Percentiles rank a stretch among this genome's conserved stretches.
Evolutionary conservation across 2,797 vertebrate genomes (phyloP).

Genomic region (Sebastes iracundus): DNA sequence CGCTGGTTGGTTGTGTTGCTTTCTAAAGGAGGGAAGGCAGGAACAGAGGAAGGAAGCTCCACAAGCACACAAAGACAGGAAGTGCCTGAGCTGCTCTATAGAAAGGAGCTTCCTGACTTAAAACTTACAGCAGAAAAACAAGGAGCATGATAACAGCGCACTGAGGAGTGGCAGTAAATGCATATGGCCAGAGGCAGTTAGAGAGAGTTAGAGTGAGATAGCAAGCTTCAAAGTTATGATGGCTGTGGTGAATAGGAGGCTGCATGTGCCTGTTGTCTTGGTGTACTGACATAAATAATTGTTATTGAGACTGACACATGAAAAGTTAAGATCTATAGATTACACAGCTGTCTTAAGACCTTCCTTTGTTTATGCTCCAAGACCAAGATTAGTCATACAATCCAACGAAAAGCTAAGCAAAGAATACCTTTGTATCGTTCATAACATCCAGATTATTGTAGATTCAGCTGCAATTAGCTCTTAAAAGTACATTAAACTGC

Average conservation of each 20-base stretch:
- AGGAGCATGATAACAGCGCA: neutral
- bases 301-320: neutral
- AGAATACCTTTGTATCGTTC: neutral
- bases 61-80: conserved; percentile 73
- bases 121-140: conserved; percentile 38
- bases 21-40: conserved; percentile 17
- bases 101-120: conserved; percentile 56
- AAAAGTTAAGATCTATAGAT: neutral
- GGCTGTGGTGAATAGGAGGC: neutral
- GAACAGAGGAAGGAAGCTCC: conserved; percentile 62
- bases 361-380: neutral
- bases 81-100: conserved; percentile 44
- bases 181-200: neutral
- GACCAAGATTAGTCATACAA: neutral
- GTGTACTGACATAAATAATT: neutral
- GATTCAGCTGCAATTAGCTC: neutral
- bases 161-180: neutral
- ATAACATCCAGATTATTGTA: too few relatives aligned
- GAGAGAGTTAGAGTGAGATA: too few relatives aligned
- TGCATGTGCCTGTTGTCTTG: neutral
- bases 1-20: neutral
- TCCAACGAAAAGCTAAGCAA: neutral
- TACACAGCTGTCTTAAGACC: neutral
- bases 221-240: neutral
- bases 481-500: neutral